Percentiles rank a stretch among this genome's conserved stretches.
phyloP scores from a whole-genome alignment of 2,113 vertebrate species.

The Dromas ardeola region DNA sequence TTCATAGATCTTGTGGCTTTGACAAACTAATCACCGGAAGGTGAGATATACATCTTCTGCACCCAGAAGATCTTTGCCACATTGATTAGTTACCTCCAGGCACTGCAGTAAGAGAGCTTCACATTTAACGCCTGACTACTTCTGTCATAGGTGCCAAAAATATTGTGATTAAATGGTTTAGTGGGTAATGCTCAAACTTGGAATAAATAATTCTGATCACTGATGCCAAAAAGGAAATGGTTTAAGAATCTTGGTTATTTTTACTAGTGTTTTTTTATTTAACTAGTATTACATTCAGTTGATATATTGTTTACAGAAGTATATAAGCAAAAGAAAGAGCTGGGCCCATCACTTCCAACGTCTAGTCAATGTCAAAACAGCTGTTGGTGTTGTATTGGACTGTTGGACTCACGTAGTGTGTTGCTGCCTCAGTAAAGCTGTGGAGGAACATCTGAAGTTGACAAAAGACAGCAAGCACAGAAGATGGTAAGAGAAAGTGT shows the following conservation, averaged over 20 bases:
- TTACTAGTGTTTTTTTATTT: neutral
- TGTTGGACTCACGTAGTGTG: neutral
- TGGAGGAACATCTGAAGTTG: neutral
- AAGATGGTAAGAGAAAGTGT: neutral
- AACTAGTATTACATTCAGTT: neutral
- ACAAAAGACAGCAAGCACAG: neutral
- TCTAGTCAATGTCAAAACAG: neutral
- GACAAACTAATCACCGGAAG: conserved; percentile 55
- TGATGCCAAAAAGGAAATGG: neutral
- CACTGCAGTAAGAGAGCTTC: neutral
- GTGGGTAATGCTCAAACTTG: neutral
- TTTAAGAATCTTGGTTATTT: neutral
- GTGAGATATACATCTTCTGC: conserved; percentile 9
- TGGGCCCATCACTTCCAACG: neutral
- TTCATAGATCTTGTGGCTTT: conserved; percentile 51
- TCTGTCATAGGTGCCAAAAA: conserved; percentile 20
- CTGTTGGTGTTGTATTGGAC: neutral
- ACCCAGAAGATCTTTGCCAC: conserved; percentile 25
- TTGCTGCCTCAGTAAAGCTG: neutral
- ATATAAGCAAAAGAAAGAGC: neutral
- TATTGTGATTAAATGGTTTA: conserved; percentile 17
- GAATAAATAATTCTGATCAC: conserved; percentile 4
- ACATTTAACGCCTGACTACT: conserved; percentile 2
- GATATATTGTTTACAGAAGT: neutral
- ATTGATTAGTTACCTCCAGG: conserved; percentile 47